Percentiles rank a stretch among this genome's conserved stretches.
phyloP scores from a whole-genome alignment of 2,888 invertebrate genomes.

The Eupithecia insigniata region DNA sequence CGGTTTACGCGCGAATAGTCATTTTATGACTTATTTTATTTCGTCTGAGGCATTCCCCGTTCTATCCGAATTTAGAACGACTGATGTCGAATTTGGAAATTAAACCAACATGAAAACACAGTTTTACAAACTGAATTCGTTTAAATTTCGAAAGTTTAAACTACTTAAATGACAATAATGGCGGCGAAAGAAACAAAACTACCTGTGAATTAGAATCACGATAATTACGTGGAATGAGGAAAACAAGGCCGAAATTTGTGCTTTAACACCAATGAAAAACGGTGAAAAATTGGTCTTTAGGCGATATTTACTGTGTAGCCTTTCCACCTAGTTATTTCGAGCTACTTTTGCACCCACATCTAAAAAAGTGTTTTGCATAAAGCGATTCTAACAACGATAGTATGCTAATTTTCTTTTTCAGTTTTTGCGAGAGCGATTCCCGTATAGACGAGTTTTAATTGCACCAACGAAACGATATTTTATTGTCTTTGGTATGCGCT shows the following conservation, averaged over 20 bases:
- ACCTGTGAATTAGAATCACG: constrained; percentile 61
- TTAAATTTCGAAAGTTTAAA: constrained; percentile 23
- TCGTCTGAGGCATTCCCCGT: constrained; percentile 40
- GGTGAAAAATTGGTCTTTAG: constrained; percentile 25
- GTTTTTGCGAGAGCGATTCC: constrained; percentile 39
- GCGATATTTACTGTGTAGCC: constrained; percentile 21
- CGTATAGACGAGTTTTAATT: constrained; percentile 73
- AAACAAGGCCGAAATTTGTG: constrained; percentile 50
- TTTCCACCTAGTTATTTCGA: constrained; percentile 26
- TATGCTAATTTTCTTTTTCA: constrained; percentile 36
- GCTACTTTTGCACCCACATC: constrained; percentile 11
- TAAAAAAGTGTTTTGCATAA: constrained; percentile 29
- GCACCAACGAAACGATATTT: constrained; percentile 76
- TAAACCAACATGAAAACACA: constrained; percentile 20
- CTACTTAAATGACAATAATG: constrained; percentile 23
- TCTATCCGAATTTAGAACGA: constrained; percentile 29
- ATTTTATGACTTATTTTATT: constrained; percentile 49
- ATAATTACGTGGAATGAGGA: constrained; percentile 76
- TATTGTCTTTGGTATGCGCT: constrained; percentile 69
- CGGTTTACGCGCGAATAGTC: constrained; percentile 55
- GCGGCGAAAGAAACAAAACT: constrained; percentile 26
- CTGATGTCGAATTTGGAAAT: constrained; percentile 23
- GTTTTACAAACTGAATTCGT: constrained; percentile 18
- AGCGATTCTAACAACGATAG: constrained; percentile 32
- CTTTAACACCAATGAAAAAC: constrained; percentile 24